Base-by-base conservation (phyloP, 2,113 vertebrate genomes). In the Hippocampus abdominalis region DNA sequence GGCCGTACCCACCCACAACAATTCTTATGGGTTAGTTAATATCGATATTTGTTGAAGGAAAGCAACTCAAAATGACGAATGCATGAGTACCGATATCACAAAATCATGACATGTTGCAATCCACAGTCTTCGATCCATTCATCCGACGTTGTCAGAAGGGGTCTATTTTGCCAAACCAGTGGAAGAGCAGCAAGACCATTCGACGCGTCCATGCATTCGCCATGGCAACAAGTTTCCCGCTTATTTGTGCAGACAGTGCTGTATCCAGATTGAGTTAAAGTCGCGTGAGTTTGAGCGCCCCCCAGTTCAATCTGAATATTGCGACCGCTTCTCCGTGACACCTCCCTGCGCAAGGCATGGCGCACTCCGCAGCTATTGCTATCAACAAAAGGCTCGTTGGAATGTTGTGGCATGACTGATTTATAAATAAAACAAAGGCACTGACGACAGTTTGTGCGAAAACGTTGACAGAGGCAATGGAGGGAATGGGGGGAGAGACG, bases 201-300 rank as follows among this genome's bases (percentile, higher is more conserved):
- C 64, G 66, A 71, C 57, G 74, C 73, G 60, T 65, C 59, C 72
- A 64, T 65, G 68, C 25, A 42, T 78, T 86, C 64, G 68, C 88
- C 78, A 85, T 88, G 83, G 83, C 74, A 89, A 89, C 86, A 77
- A 49, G 76, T 77, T 57, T 71, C 74, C 32, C 56, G 48, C 20
- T 71, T 68, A 25, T 36, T 29, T 20, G 66, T 68, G 64, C 49
- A 56, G 70, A 36, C 32, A 36, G 32, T 6, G 32, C 32, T 0
- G 5, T 6, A 36, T 36, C 32, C 32, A 36, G 32, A 36, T 36
- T 36, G 32, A 36, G 32, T 46, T 72, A 27, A 44, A 16, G 20
- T 39, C 42, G 51, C 65, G 72, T 39, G 16, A 68, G 64, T 51
- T 40, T 46, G 23, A 4, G 29, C 48, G 48, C 49, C 62, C 49